A percentile compares a stretch with the other conserved stretches of the same genome.
Evolutionary conservation across 2,113 vertebrate species (phyloP).

Genomic region (Stomatorhinus ivindoensis): DNA sequence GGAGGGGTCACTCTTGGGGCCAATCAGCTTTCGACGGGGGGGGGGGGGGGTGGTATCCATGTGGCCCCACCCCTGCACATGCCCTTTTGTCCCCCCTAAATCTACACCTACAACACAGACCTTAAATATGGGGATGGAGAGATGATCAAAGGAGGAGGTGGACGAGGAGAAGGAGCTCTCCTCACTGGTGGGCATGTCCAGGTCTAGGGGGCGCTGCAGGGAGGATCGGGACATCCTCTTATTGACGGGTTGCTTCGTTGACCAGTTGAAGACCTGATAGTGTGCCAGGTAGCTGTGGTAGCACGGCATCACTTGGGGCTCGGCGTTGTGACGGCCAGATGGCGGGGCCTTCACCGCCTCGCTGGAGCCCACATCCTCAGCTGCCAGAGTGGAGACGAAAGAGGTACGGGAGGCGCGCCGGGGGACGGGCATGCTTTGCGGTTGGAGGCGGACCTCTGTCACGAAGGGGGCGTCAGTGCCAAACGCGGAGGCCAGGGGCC

Average conservation of each 20-base stretch:
- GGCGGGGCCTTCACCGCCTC: conserved; percentile 75
- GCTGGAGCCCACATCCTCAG: conserved; percentile 79
- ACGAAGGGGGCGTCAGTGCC: conserved; percentile 67
- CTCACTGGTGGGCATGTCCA: conserved; percentile 91
- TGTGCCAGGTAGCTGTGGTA: conserved; percentile 90
- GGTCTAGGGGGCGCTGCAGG: conserved; percentile 85
- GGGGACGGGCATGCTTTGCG: conserved; percentile 67
- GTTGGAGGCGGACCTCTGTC: conserved; percentile 66
- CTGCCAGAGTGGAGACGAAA: conserved; percentile 88
- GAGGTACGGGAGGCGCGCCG: conserved; percentile 89
- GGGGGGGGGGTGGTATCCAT: neutral
- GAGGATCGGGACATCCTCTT: conserved; percentile 97
- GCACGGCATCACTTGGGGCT: conserved; percentile 86
- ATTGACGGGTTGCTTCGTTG: conserved; percentile 86
- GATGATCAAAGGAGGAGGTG: conserved; percentile 74
- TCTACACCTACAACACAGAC: conserved; percentile 44
- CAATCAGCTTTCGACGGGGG: neutral
- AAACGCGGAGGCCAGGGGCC: conserved; percentile 72
- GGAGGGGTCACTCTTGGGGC: neutral
- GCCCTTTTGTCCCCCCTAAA: too few species aligned
- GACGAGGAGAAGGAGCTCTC: conserved; percentile 77
- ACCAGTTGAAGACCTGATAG: conserved; percentile 92
- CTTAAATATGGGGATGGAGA: conserved; percentile 88
- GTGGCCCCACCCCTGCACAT: neutral
- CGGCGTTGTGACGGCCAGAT: conserved; percentile 70